Evolutionary conservation across 2,113 vertebrate species (phyloP), one percentile per base, ranked within the genome.

Genomic region (Rhinopithecus roxellana): DNA sequence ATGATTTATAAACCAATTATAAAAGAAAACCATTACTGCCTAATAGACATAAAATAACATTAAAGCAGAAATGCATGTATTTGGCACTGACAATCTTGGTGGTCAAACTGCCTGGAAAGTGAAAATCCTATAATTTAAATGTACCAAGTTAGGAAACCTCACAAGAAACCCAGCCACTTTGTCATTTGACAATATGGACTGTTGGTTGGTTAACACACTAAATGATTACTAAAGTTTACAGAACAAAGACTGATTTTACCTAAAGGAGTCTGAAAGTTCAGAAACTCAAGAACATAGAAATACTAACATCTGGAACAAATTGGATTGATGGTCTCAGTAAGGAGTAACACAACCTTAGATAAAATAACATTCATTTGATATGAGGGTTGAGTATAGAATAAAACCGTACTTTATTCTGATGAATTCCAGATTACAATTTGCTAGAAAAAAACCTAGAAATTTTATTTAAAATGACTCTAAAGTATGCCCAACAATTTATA

Each of bases 41-140:
- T 93, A 98, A 94, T 90, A 93, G 45, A 98, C 92, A 94, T 97
- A 87, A 97, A 97, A 74, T 96, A 98, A 67, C 86, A 88, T 48
- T 84, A 96, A 81, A 0, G 1, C 8, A 97, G 57, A 89, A 93
- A 69, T 72, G 57, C 23, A 82, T 81, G 96, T 94, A 82, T 35
- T 97, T 32, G 8, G 61, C 45, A n/a, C 93, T 97, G 90, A 93
- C 89, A 87, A 89, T 90, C 9, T 10, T 96, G 90, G 92, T 96
- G 92, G 92, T 93, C 89, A 97, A 96, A 92, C 69, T 90, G 78
- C 94, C 95, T 89, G 74, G 92, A 93, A 98, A 98, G 98, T 87
- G 89, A 97, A 98, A 40, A 52, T 84, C 38, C 45, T 38, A 45
- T 96, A 95, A 95, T 95, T 98, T 93, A 98, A 96, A 92, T 69